A percentile compares a stretch with the other conserved stretches of the same genome.
Evolutionary conservation across 2,797 vertebrate genomes (phyloP).

Genomic region (Epinephelus malabaricus): DNA sequence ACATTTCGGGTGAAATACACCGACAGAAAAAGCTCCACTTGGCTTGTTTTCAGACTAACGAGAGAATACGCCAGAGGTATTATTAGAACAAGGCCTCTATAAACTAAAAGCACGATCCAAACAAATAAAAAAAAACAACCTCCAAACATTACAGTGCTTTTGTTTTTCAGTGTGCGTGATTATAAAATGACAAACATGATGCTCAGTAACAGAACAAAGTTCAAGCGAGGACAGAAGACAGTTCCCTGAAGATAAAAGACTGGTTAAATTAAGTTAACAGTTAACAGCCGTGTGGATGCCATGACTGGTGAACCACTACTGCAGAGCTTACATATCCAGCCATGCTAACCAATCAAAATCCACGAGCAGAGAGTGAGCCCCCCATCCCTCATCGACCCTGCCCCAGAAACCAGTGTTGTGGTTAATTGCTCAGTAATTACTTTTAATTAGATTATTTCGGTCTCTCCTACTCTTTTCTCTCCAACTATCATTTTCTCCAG

Average conservation of each 20-base stretch:
- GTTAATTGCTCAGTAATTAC: slow-evolving; percentile 83
- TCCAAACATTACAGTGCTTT: neutral
- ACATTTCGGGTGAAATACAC: slow-evolving; percentile 20
- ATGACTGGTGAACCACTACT: slow-evolving; percentile 27
- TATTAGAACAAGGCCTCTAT: neutral
- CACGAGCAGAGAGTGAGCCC: slow-evolving; percentile 3
- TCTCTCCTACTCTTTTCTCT: slow-evolving; percentile 54
- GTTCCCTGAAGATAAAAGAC: neutral
- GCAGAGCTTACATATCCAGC: slow-evolving; percentile 29
- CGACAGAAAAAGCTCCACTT: neutral
- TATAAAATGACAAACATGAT: neutral
- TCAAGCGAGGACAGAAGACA: slow-evolving; percentile 5
- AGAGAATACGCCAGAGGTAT: neutral
- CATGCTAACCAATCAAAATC: slow-evolving; percentile 46
- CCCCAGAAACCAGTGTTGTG: slow-evolving; percentile 75
- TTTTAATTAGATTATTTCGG: slow-evolving; percentile 86
- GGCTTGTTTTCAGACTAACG: slow-evolving; percentile 4
- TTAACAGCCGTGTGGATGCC: slow-evolving; percentile 21
- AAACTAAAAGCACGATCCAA: neutral
- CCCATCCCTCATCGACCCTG: slow-evolving; percentile 33
- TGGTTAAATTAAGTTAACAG: slow-evolving; percentile 18
- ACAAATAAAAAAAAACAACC: neutral
- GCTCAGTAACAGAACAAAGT: slow-evolving; percentile 16
- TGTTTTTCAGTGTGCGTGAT: neutral
- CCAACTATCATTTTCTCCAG: slow-evolving; percentile 42